These are phyloP conservation scores for Cistogaster globosa DNA, from an alignment of 2,888 invertebrate genomes.

Conservation along the genomic window DNA sequence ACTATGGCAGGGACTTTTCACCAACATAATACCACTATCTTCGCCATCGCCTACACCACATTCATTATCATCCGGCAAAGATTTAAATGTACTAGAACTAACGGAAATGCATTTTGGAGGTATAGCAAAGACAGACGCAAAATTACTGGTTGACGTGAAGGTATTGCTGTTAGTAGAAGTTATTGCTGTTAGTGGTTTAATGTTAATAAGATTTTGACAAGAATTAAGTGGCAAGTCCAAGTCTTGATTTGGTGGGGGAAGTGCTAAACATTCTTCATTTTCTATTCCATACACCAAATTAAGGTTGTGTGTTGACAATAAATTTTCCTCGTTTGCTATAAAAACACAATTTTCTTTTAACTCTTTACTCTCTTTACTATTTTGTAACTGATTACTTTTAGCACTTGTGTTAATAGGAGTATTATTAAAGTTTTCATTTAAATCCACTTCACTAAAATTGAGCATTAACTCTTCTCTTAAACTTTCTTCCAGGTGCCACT, in stretches of 20 bases:
- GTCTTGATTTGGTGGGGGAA: conserved; percentile 42
- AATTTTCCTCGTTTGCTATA: background rate
- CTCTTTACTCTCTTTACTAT: conserved; percentile 23
- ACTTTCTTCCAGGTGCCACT: conserved; percentile 11
- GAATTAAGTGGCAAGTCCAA: conserved; percentile 54
- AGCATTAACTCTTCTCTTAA: conserved; percentile 15
- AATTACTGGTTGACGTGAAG: background rate
- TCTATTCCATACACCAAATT: conserved; percentile 36
- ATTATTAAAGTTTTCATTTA: conserved; percentile 43
- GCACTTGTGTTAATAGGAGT: conserved; percentile 12
- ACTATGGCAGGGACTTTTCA: conserved; percentile 49
- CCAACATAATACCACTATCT: conserved; percentile 63
- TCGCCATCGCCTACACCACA: conserved; percentile 63
- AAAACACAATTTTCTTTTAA: conserved; percentile 24
- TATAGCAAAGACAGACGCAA: conserved; percentile 4
- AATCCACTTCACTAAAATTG: conserved; percentile 45
- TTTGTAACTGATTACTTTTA: conserved; percentile 7
- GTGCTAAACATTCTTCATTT: conserved; percentile 37
- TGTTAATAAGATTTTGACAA: conserved; percentile 32
- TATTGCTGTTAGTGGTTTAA: background rate
- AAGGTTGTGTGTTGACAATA: conserved; percentile 18
- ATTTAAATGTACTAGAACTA: conserved; percentile 13
- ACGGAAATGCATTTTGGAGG: conserved; percentile 8
- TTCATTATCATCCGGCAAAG: conserved; percentile 48
- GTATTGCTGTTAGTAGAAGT: background rate